Conservation (phyloP, 2,888 invertebrate species). For the Mycalesis mineus region DNA sequence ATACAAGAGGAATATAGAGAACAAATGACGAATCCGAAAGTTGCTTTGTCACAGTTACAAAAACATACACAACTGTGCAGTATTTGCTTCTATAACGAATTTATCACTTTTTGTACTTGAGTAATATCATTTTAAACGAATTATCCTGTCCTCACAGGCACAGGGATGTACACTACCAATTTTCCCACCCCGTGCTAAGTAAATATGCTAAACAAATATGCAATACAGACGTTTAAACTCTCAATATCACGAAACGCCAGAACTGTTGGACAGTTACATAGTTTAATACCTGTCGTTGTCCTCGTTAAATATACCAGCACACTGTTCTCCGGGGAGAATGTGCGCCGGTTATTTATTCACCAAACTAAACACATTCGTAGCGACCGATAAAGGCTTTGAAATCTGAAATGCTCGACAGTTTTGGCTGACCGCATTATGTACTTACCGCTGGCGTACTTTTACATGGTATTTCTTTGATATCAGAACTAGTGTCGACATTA, state of each 20-base stretch:
- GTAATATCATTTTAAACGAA: too few relatives aligned
- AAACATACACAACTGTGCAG: too few relatives aligned
- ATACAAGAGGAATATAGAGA: too few relatives aligned
- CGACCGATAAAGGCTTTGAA: slow-evolving; percentile 19
- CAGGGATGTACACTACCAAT: too few relatives aligned
- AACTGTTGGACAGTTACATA: slow-evolving; percentile 3
- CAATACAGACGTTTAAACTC: neutral
- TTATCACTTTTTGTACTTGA: too few relatives aligned
- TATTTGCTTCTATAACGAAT: too few relatives aligned
- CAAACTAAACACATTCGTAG: slow-evolving; percentile 11
- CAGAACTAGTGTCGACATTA: too few relatives aligned
- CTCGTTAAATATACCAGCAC: slow-evolving; percentile 4
- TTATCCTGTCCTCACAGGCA: too few relatives aligned
- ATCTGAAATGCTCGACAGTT: slow-evolving; percentile 13
- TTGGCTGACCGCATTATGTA: neutral
- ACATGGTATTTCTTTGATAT: neutral
- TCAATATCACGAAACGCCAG: neutral
- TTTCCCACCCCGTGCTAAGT: too few relatives aligned
- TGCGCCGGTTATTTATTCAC: slow-evolving; percentile 16
- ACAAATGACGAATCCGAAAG: too few relatives aligned
- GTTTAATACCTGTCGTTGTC: slow-evolving; percentile 18
- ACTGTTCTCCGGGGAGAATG: neutral
- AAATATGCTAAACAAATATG: neutral
- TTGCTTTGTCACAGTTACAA: too few relatives aligned
- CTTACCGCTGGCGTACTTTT: neutral